phyloP scores from a whole-genome alignment of 2,888 invertebrate species.

The Drosophila lutescens region DNA sequence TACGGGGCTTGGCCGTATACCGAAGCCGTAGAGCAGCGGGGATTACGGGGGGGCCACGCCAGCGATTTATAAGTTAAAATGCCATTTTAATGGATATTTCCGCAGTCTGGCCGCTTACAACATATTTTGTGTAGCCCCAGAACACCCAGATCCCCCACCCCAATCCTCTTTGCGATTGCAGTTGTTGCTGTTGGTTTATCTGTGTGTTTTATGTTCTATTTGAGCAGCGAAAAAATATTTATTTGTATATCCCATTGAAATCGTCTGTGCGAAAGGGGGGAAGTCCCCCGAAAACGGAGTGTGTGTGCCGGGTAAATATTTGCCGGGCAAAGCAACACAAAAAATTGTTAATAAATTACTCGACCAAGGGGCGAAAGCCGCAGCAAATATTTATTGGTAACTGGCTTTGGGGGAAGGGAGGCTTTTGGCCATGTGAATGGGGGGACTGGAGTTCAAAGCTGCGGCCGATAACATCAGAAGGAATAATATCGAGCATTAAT shows the following conservation, averaged over 20 bases:
- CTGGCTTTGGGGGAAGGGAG: background rate
- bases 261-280: conserved; percentile 5
- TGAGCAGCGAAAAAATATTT: conserved; percentile 43
- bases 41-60: conserved; percentile 34
- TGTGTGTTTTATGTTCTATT: conserved; percentile 46
- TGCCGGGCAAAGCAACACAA: conserved; percentile 37
- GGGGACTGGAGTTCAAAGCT: conserved; percentile 10
- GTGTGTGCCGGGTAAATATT: conserved; percentile 39
- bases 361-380: conserved; percentile 34
- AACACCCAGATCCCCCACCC: background rate
- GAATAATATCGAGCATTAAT: conserved; percentile 20
- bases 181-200: conserved; percentile 32
- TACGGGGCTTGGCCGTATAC: conserved; percentile 14
- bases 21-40: background rate
- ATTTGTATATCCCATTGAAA: conserved; percentile 46
- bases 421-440: conserved; percentile 5
- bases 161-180: conserved; percentile 15
- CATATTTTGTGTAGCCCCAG: conserved; percentile 52
- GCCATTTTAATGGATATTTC: conserved; percentile 79
- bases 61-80: conserved; percentile 76
- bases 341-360: conserved; percentile 55
- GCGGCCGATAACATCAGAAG: conserved; percentile 5
- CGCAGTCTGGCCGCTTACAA: conserved; percentile 59
- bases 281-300: conserved; percentile 5
- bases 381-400: conserved; percentile 44